Conservation (phyloP, 2,888 invertebrate genomes). For the Lasioglossum morio region DNA sequence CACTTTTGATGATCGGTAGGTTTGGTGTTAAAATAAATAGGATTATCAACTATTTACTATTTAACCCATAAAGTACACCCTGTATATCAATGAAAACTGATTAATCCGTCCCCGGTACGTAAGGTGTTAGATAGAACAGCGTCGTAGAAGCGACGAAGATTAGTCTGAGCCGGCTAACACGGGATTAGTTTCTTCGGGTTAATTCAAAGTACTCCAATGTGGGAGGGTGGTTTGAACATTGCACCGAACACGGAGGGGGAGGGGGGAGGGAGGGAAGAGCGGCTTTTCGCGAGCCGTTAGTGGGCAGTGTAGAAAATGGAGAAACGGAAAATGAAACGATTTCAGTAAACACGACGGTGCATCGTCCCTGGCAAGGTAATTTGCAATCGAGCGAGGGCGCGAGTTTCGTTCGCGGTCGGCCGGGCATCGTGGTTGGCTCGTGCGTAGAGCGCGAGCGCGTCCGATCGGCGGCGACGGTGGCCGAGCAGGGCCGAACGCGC, state of each 20-base stretch:
- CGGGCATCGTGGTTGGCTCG: constrained; percentile 46
- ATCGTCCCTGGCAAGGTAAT: constrained; percentile 52
- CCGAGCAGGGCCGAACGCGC: constrained; percentile 66
- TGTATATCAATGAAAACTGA: neutral
- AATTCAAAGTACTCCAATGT: neutral
- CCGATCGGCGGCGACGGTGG: constrained; percentile 26
- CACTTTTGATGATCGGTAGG: too few relatives aligned
- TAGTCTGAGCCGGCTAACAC: neutral
- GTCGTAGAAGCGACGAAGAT: neutral
- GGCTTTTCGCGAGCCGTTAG: neutral
- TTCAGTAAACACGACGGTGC: constrained; percentile 45
- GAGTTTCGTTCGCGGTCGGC: constrained; percentile 51
- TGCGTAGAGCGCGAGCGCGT: constrained; percentile 30
- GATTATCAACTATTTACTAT: too few relatives aligned
- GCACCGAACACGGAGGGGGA: too few relatives aligned
- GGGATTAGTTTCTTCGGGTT: neutral
- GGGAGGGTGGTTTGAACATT: neutral
- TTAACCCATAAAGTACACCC: too few relatives aligned
- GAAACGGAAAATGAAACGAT: constrained; percentile 25
- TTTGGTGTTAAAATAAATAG: too few relatives aligned
- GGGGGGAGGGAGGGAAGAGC: neutral
- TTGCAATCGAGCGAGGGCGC: constrained; percentile 61
- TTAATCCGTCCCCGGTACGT: neutral
- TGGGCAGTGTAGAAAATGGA: neutral
- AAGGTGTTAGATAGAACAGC: neutral